Evolutionary conservation across 2,113 vertebrate species (phyloP).

Genomic region (Pedionomus torquatus): DNA sequence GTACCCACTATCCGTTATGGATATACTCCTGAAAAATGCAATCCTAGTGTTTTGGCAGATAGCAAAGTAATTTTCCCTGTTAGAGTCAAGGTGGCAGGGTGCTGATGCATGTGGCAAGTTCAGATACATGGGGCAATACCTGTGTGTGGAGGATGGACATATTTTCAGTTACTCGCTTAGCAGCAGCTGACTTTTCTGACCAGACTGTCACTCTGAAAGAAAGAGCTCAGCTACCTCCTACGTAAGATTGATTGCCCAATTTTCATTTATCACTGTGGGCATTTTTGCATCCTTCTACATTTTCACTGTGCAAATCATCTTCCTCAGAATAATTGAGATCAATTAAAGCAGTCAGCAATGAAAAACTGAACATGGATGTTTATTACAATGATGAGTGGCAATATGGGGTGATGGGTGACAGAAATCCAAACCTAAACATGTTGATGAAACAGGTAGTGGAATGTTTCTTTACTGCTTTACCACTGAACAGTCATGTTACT

Average conservation of each 20-base stretch:
- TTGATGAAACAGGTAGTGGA: not conserved
- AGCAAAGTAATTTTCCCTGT: not conserved
- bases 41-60: not conserved
- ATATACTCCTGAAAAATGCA: not conserved
- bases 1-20: not conserved
- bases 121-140: not conserved
- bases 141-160: not conserved
- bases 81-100: not conserved
- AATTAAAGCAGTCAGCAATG: not conserved
- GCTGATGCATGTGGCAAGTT: not conserved
- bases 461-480: not conserved
- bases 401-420: not conserved
- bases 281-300: not conserved
- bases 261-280: not conserved
- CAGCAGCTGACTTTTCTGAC: not conserved
- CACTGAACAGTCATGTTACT: not conserved
- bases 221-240: not conserved
- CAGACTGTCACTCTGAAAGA: not conserved
- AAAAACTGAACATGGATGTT: not conserved
- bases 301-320: not conserved
- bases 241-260: not conserved
- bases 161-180: not conserved
- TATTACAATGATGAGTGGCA: not conserved
- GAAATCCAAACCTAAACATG: not conserved
- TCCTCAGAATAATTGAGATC: not conserved